phyloP scores from a whole-genome alignment of 2,797 vertebrate genomes.

The Carduelis carduelis region DNA sequence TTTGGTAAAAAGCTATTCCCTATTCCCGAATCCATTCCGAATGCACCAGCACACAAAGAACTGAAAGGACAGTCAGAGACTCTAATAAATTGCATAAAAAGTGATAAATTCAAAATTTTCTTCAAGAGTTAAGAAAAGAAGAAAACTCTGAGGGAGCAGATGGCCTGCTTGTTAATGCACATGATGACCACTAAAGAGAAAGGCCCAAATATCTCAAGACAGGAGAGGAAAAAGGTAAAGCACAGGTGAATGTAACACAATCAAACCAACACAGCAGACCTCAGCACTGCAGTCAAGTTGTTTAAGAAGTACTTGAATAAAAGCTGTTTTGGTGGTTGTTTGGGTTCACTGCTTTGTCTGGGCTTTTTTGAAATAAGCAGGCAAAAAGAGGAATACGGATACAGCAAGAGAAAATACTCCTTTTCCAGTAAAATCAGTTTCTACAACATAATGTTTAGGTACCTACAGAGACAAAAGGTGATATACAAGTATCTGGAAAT shows the following conservation, averaged over 20 bases:
- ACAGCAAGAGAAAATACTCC: neutral
- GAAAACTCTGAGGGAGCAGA: neutral
- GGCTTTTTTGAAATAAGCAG: neutral
- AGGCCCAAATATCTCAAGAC: neutral
- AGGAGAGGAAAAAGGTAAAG: neutral
- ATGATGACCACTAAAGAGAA: neutral
- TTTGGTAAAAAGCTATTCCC: neutral
- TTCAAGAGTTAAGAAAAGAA: neutral
- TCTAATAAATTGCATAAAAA: neutral
- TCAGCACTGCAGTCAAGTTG: neutral
- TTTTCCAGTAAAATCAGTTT: neutral
- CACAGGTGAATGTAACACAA: neutral
- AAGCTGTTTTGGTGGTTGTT: neutral
- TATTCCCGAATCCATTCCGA: neutral
- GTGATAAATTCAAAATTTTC: neutral
- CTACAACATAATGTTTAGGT: neutral
- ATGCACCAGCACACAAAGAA: neutral
- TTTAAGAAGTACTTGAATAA: neutral
- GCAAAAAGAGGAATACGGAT: neutral
- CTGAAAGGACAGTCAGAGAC: neutral
- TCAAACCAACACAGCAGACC: neutral
- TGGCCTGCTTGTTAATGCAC: neutral
- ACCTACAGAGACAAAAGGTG: neutral
- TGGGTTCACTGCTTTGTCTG: neutral
- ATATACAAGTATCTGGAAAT: rapidly evolving